Evolutionary conservation across 2,113 vertebrate genomes (phyloP), one percentile per base, ranked within the genome.

Genomic region (Grallaria varia): DNA sequence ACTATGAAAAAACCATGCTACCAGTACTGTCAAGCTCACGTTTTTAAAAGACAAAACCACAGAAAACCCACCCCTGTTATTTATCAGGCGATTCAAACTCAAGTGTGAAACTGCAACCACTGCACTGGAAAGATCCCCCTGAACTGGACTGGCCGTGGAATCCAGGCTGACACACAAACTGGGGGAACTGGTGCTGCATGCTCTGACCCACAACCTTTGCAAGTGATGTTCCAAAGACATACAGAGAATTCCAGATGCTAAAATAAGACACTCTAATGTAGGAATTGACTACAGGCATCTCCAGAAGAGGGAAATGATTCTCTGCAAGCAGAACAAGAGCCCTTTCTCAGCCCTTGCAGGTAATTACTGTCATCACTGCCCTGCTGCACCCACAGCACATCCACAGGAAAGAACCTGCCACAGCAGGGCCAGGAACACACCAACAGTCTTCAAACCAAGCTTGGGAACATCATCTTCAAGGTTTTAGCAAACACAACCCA

Each of bases 101-200:
- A 22, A 35, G 33, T 28, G 77, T 28, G 49, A 55, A 55, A 35
- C 7, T 52, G 44, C 50, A 95, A 71, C 49, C 66, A 11, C 45
- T 23, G 76, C 69, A n/a, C 60, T 37, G 37, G 71, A n/a, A 72
- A 37, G 22, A 17, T 24, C 33, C 56, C 52, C 79, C 71, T 27
- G 59, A 56, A 52, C 59, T 3, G 13, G 6, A 63, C 9, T 2
- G 31, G 60, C 35, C 6, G 0, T 0, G 8, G 75, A 56, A 49
- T 9, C 88, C 82, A 40, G 66, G 76, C 71, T 53, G 59, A 23
- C 56, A 27, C 30, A 74, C 25, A 75, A 6, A 25, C 42, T 44
- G 64, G 64, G 47, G 35, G 18, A 3, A 16, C 39, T 68, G 62
- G 44, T 14, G 40, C 37, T 31, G 44, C 20, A 4, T 13, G 8